Base-by-base conservation (phyloP, 2,888 invertebrate genomes). In the Tetrapedia diversipes region DNA sequence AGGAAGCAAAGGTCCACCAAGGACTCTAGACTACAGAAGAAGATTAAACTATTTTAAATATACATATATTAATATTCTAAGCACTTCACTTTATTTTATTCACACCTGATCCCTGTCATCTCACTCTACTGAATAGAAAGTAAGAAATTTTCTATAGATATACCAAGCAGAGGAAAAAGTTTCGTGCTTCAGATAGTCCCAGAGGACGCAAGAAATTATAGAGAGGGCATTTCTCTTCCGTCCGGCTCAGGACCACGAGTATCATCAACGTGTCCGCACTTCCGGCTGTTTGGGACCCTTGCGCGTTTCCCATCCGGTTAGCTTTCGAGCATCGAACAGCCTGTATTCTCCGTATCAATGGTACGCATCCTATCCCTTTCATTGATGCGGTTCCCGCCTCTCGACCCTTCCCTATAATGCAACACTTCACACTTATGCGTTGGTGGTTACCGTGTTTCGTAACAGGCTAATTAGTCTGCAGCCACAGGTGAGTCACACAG, bases 251-350 rank as follows among this genome's bases (percentile, higher is more conserved):
- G 57, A 59, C 49, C 61, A 60, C 64, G 10, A 37, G 61, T 68
- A 24, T 45, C 75, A 64, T 70, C 76, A 70, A 68, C 63, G 60
- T 43, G 61, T 73, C 39, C 71, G 54, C 78, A 54, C 76, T 86
- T 84, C 86, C 84, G 80, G 80, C 67, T 86, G 69, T 69, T 63
- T 65, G 69, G 69, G 72, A 74, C 77, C 80, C 84, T 80, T 79
- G 61, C 65, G 29, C 69, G 65, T 24, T 66, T 79, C 70, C 19
- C 86, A 80, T 84, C 86, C 84, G 86, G 84, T 81, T 76, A 77
- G 68, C 84, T 72, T 82, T 80, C 75, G 66, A 56, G 47, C 43
- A 66, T 79, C 70, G 67, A 51, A 39, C 47, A 66, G 60, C 34
- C 56, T 51, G 57, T 51, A 65, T 72, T 66, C 81, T 54, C 69